These are phyloP conservation scores for Drosophila prostipennis DNA, from an alignment of 2,888 invertebrate species.

Conservation along the genomic window DNA sequence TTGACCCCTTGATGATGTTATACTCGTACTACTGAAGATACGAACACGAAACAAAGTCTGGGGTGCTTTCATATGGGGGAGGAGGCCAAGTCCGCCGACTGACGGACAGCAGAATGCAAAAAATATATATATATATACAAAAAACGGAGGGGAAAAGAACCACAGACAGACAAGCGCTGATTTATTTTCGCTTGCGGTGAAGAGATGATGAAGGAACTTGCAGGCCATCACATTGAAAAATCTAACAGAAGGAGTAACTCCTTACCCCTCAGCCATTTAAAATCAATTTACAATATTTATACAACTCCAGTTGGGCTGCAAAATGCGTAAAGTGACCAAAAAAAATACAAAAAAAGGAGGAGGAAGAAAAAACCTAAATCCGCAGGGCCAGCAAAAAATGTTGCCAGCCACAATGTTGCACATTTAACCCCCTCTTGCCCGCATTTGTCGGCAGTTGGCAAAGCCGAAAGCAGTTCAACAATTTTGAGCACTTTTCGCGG, in stretches of 20 bases:
- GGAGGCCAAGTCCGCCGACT: conserved; percentile 33
- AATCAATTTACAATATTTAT: conserved; percentile 71
- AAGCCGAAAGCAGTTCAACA: conserved; percentile 61
- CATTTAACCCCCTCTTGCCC: conserved; percentile 16
- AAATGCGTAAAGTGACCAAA: conserved; percentile 33
- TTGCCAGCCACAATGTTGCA: conserved; percentile 52
- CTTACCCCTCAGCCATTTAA: conserved; percentile 29
- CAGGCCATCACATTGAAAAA: conserved; percentile 56
- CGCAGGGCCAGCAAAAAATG: conserved; percentile 28
- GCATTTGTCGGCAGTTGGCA: conserved; percentile 63
- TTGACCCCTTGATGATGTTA: conserved; percentile 64
- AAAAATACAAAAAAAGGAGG: neutral
- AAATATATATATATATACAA: neutral
- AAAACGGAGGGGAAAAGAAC: neutral
- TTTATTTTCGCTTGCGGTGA: conserved; percentile 75
- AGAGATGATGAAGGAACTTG: conserved; percentile 74
- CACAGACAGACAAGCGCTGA: conserved; percentile 71
- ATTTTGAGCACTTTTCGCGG: conserved; percentile 68
- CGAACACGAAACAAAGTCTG: conserved; percentile 57
- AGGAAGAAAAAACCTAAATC: conserved; percentile 8
- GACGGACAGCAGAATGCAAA: conserved; percentile 63
- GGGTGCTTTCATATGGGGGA: conserved; percentile 3
- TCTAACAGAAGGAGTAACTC: conserved; percentile 46
- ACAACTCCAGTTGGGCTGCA: conserved; percentile 37
- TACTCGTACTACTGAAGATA: conserved; percentile 50